Evolutionary conservation across 1,140 invertebrate genomes (phyloP), one percentile per base, ranked within the genome.

Genomic region (Aphelenchoides avenae): DNA sequence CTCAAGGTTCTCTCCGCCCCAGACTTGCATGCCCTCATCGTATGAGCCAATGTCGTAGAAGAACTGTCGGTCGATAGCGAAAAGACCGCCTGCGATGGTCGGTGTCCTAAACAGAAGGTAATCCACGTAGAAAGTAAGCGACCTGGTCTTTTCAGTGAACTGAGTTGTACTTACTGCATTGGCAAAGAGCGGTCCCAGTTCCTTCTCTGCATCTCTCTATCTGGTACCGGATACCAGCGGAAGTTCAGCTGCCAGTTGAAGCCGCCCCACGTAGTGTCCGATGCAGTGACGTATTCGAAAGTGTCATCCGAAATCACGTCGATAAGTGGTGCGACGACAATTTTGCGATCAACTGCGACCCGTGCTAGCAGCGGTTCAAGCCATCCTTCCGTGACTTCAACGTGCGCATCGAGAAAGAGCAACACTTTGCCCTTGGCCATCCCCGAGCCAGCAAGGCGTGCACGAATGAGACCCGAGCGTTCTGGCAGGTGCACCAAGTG

Each of bases 231-330:
- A 42, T 63, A 89, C 89, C 89, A 92, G 84, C 89, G 85, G 77
- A 93, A 92, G 80, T 93, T 92, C 9, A 93, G 80, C 80, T 92
- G 91, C 90, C 90, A 94, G 81, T 94, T 93, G 79, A 94, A 93
- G 15, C 90, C 36, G 15, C 47, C 40, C 89, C 91, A 93, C 1
- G 91, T 92, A 84, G 90, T 90, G 73, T 91, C 89, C 3, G 88
- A 90, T 0, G 92, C 91, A 6, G 82, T 80, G 29, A 84, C 81
- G 65, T 95, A 96, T 79, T 94, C 90, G 80, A 97, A 97, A 11
- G 88, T 90, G 66, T 92, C 87, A 71, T 93, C 90, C 51, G 87
- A 88, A 24, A 95, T 88, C 18, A 93, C 89, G 77, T 95, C 91
- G 51, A 95, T 95, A 1, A 94, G 87, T 0, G 91, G 91, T 61